Evolutionary conservation across 2,797 vertebrate genomes (phyloP).

Genomic region (Protonibea diacanthus): DNA sequence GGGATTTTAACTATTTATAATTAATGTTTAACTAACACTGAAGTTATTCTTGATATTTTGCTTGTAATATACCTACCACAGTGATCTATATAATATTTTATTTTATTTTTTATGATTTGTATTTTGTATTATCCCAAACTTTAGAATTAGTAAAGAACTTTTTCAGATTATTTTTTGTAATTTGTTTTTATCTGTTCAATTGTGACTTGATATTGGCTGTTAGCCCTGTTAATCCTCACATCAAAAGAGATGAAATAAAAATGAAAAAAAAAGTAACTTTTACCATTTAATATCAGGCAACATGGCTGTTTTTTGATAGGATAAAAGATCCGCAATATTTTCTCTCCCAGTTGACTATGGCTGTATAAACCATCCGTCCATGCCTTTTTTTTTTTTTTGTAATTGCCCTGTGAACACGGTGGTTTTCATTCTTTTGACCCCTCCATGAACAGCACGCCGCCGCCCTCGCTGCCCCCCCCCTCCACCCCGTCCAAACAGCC

Average conservation of each 20-base stretch:
- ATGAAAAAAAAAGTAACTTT: conserved; percentile 2
- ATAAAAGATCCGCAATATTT: conserved; percentile 16
- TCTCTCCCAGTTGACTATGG: conserved; percentile 18
- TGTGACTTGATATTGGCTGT: not conserved
- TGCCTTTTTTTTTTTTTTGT: conserved; percentile 35
- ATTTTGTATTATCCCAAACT: not conserved
- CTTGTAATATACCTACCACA: not conserved
- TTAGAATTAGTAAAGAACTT: not conserved
- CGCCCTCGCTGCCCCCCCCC: conserved; percentile 47
- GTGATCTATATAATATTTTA: too few relatives aligned
- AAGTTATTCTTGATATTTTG: not conserved
- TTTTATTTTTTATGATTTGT: not conserved
- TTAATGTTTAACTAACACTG: not conserved
- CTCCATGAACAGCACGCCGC: conserved; percentile 59
- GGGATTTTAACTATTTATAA: too few relatives aligned
- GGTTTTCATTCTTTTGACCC: conserved; percentile 74
- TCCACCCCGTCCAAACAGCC: conserved; percentile 63
- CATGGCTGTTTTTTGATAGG: conserved; percentile 5
- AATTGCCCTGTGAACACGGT: conserved; percentile 55
- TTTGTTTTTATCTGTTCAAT: not conserved
- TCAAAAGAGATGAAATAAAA: not conserved
- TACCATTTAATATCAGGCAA: not conserved
- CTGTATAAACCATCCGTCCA: conserved; percentile 36
- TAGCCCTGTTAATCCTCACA: not conserved
- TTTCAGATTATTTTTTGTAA: not conserved